Percentiles rank a stretch among this genome's conserved stretches.
phyloP scores from a whole-genome alignment of 2,797 vertebrate species.

The Australoheros facetus region DNA sequence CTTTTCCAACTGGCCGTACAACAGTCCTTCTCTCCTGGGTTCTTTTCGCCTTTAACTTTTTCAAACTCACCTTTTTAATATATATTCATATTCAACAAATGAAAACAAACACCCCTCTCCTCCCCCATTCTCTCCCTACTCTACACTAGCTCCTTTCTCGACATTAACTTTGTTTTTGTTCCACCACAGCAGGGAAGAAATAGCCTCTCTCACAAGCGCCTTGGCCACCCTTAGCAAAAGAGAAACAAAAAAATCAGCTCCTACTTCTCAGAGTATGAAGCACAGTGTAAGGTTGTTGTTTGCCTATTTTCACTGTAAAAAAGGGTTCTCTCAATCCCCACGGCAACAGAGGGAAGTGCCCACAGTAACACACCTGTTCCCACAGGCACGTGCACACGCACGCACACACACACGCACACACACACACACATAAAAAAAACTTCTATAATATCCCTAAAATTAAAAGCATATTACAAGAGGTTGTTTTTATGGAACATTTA shows the following conservation, averaged over 20 bases:
- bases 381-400: neutral
- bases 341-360: neutral
- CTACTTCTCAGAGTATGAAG: neutral
- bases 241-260: conserved; percentile 4
- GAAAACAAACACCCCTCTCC: conserved; percentile 62
- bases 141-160: conserved; percentile 1
- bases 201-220: conserved; percentile 3
- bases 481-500: neutral
- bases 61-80: conserved; percentile 43
- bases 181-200: conserved; percentile 10
- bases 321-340: neutral
- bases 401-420: neutral
- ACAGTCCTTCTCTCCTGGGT: conserved; percentile 43
- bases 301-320: neutral
- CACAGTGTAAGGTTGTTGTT: neutral
- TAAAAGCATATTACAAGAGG: neutral
- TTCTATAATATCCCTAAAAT: neutral
- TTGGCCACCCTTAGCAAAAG: neutral
- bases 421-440: neutral
- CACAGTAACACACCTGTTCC: neutral
- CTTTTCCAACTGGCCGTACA: conserved; percentile 46
- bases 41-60: conserved; percentile 46
- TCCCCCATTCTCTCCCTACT: neutral
- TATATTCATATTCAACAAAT: conserved; percentile 66
- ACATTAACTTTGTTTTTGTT: conserved; percentile 26